A percentile compares a stretch with the other conserved stretches of the same genome.
Evolutionary conservation across 2,888 invertebrate species (phyloP).

Genomic region (Biston stratarius): DNA sequence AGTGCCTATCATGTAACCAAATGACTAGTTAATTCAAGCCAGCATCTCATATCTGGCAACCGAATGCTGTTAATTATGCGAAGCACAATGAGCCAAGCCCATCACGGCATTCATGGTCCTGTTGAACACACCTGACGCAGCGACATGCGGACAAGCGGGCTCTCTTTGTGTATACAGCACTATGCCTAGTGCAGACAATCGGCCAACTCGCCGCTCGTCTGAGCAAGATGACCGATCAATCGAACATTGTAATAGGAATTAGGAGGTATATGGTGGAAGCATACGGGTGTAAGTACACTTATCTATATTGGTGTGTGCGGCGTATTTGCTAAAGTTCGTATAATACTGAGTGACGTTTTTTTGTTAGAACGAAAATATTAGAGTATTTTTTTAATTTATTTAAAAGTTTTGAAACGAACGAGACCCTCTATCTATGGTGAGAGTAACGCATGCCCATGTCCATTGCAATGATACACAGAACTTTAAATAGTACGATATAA

Average conservation of each 20-base stretch:
- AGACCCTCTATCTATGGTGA: no score
- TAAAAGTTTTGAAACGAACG: no score
- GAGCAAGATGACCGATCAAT: slow-evolving; percentile 48
- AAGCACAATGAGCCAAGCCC: slow-evolving; percentile 69
- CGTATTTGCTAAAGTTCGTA: no score
- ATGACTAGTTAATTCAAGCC: slow-evolving; percentile 13
- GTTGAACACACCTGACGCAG: slow-evolving; percentile 66
- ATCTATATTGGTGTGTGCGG: no score
- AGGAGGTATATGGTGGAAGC: background rate
- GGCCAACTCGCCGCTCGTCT: slow-evolving; percentile 48
- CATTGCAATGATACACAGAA: no score
- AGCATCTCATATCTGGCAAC: slow-evolving; percentile 25
- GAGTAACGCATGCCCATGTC: no score
- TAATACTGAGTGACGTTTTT: no score
- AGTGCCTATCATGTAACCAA: slow-evolving; percentile 2
- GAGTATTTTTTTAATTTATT: no score
- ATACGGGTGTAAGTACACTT: background rate
- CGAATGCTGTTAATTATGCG: slow-evolving; percentile 64
- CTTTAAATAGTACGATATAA: no score
- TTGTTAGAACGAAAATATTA: no score
- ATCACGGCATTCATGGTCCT: slow-evolving; percentile 60
- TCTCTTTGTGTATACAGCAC: slow-evolving; percentile 70
- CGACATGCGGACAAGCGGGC: slow-evolving; percentile 58
- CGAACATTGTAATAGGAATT: slow-evolving; percentile 30
- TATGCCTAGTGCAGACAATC: slow-evolving; percentile 54